These are phyloP conservation scores for Leiothrix lutea DNA, from an alignment of 2,113 vertebrate species.

Conservation along the genomic window DNA sequence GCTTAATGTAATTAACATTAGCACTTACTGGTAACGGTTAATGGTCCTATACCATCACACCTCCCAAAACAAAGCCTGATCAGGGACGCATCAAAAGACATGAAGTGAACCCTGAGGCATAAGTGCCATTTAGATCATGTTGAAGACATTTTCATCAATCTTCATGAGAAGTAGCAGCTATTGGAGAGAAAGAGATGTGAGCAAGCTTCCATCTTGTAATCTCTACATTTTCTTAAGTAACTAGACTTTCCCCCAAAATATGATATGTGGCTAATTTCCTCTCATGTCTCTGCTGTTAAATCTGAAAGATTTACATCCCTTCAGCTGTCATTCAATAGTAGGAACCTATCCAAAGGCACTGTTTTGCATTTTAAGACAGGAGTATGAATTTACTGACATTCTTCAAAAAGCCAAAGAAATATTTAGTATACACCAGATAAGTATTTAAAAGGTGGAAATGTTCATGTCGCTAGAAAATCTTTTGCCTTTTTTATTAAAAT, in stretches of 20 bases:
- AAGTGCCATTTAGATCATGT: neutral
- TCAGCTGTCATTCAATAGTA: neutral
- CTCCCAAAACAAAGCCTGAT: constrained; percentile 33
- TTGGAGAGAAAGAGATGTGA: neutral
- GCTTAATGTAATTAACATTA: constrained; percentile 51
- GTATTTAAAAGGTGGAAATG: neutral
- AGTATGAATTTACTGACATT: neutral
- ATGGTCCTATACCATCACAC: constrained; percentile 14
- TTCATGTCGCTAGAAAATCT: neutral
- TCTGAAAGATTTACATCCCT: neutral
- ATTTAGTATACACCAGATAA: neutral
- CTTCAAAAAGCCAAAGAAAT: neutral
- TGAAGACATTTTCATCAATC: neutral
- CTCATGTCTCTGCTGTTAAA: neutral
- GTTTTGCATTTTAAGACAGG: neutral
- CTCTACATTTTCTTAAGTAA: neutral
- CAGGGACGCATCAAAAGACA: neutral
- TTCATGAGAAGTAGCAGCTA: neutral
- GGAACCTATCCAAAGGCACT: neutral
- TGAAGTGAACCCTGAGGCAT: neutral
- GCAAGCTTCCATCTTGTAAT: neutral
- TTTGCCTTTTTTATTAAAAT: neutral
- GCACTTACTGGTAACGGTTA: constrained; percentile 25
- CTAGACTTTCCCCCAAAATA: neutral
- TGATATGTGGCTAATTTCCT: neutral